Evolutionary conservation across 2,797 vertebrate genomes (phyloP).

Genomic region (Cheirogaleus major): DNA sequence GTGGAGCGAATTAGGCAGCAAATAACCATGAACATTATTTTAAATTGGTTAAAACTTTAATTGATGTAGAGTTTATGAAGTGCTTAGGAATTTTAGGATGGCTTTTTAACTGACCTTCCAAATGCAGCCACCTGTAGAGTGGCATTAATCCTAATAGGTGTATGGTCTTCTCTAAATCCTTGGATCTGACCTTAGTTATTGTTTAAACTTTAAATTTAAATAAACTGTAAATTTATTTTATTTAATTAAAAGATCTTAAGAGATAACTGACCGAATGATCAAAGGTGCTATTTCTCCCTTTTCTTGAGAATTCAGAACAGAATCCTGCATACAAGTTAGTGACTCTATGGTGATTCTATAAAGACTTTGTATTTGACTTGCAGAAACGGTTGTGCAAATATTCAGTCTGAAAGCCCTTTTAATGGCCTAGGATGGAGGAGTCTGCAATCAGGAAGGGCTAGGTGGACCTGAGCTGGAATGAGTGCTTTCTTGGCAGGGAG

Average conservation of each 20-base stretch:
- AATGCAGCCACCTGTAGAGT: background rate
- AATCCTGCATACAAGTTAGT: constrained; percentile 12
- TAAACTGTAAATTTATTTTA: constrained; percentile 20
- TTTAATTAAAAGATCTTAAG: constrained; percentile 45
- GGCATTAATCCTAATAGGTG: constrained; percentile 5
- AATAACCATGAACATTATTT: constrained; percentile 62
- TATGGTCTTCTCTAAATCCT: constrained; percentile 21
- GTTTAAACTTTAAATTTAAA: constrained; percentile 38
- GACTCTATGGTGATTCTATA: background rate
- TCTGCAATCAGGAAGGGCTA: constrained; percentile 60
- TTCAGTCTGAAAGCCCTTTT: constrained; percentile 44
- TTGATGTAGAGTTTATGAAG: constrained; percentile 8
- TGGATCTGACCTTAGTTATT: constrained; percentile 24
- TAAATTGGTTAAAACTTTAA: constrained; percentile 55
- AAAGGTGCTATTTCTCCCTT: background rate
- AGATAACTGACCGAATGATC: constrained; percentile 19
- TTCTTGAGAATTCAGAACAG: background rate
- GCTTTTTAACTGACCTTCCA: constrained; percentile 47
- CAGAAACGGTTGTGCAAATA: constrained; percentile 58
- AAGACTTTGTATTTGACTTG: constrained; percentile 55
- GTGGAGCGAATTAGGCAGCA: constrained; percentile 59
- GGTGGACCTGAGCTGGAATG: constrained; percentile 73
- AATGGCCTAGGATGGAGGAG: constrained; percentile 63
- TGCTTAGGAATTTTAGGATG: constrained; percentile 48
- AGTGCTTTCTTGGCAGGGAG: constrained; percentile 82